Evolutionary conservation across 2,888 invertebrate genomes (phyloP), one percentile per base, ranked within the genome.

Genomic region (Philopedon plagiatum): DNA sequence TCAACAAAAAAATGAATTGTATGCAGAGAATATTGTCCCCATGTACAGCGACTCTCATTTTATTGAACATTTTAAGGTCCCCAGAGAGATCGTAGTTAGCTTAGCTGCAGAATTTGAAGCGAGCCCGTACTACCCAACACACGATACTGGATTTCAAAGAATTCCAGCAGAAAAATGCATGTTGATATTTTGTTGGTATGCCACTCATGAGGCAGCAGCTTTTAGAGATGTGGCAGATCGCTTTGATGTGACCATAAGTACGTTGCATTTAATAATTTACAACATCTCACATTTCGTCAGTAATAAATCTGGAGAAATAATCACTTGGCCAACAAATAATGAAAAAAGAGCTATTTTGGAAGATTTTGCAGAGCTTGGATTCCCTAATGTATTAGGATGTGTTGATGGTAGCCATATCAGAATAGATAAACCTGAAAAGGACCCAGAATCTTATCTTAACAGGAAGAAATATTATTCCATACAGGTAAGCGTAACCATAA

Each of bases 151-250:
- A n/a, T 61, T 61, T 54, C 8, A 15, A 32, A 65, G 58, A 26
- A 34, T 71, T 5, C 4, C 18, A 15, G 26, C 66, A 5, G 56
- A 54, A n/a, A 71, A 71, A 34, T 61, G 46, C 39, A 51, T 71
- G 19, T 32, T 26, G 15, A 21, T 66, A 5, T 76, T 65, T 73
- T 69, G 75, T 19, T 76, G 77, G 76, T 77, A 56, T 56, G 66
- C 63, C 8, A 75, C 67, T 4, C 76, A 78, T 71, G 69, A 78
- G 49, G 74, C 77, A 19, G 74, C 73, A 15, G 46, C 69, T 7
- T 78, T 76, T 39, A 26, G 75, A 64, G 77, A 78, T 73, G 76
- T 78, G 15, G 60, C 72, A 2, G 77, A 76, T 23, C 57, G 76
- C 15, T 78, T 77, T 57, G 64, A 77, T 58, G 70, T 78, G 34